Base-by-base conservation (phyloP, 2,113 vertebrate species). In the Dicrurus megarhynchus region DNA sequence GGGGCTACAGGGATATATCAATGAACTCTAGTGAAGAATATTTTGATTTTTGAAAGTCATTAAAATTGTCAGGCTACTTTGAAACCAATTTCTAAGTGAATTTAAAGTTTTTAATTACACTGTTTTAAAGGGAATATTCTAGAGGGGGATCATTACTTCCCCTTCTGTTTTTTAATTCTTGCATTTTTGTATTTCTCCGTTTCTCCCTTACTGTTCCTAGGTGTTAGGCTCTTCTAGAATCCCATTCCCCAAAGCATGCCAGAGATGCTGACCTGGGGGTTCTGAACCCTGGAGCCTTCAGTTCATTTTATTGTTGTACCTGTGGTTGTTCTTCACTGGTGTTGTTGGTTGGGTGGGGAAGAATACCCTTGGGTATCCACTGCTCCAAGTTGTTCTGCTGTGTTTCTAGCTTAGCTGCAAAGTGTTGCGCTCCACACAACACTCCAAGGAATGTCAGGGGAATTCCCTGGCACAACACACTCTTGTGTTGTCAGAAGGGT, bases 161-260 rank as follows among this genome's bases (percentile, higher is more conserved):
- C 81, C 85, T 85, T 89, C 79, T 81, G 76, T 56, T 93, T 97
- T 96, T 96, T 97, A 91, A 93, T 93, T 56, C 46, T 93, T 77
- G 23, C 12, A 26, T 82, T 87, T 95, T 96, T 86, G 11, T 95
- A 96, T 88, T 88, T 94, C 65, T 85, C 16, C 0, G 0, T 89
- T 84, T 93, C 49, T 90, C 75, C 47, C 46, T 81, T 85, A n/a
- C 67, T 42, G 7, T 71, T 65, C 26, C 50, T 49, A 15, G 23
- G 16, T 79, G 44, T 50, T 89, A 75, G 50, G 30, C 44, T 95
- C 35, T 85, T 90, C 22, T 68, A 46, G 73, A 90, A 87, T 89
- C 49, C 52, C 26, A 11, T 81, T 96, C 44, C 59, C 33, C 32
- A 35, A 59, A 55, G 52, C 30, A 49, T 81, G 22, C 26, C 63